Conservation (phyloP, 2,888 invertebrate genomes). For the Xestobium rufovillosum region DNA sequence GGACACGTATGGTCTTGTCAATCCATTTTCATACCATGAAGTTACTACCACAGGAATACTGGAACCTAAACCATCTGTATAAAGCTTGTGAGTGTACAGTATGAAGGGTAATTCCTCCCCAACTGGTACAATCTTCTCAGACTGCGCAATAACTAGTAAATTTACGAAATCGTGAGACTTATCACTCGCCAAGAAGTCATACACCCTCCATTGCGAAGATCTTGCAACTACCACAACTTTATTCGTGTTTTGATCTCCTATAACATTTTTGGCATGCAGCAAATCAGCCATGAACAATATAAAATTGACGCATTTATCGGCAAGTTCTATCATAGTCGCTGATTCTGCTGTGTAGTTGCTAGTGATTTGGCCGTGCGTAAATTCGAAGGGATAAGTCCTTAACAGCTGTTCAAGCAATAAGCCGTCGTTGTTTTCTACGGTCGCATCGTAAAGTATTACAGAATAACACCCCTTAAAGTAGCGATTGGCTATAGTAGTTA, state of each 20-base stretch:
- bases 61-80: slow-evolving; percentile 64
- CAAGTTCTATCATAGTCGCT: slow-evolving; percentile 41
- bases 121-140: slow-evolving; percentile 44
- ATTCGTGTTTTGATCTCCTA: slow-evolving; percentile 55
- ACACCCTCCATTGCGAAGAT: slow-evolving; percentile 68
- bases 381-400: slow-evolving; percentile 49
- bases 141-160: slow-evolving; percentile 61
- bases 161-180: slow-evolving; percentile 60
- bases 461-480: slow-evolving; percentile 60
- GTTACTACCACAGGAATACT: slow-evolving; percentile 60
- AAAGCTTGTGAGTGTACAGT: slow-evolving; percentile 66
- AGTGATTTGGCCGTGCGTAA: slow-evolving; percentile 56
- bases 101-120: slow-evolving; percentile 59
- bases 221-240: slow-evolving; percentile 61
- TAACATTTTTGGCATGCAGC: slow-evolving; percentile 48
- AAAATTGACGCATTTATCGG: slow-evolving; percentile 53
- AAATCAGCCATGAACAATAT: slow-evolving; percentile 62
- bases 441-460: slow-evolving; percentile 58
- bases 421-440: slow-evolving; percentile 49
- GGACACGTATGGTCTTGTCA: slow-evolving; percentile 54
- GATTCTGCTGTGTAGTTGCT: slow-evolving; percentile 45
- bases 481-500: slow-evolving; percentile 52
- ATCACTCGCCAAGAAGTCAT: slow-evolving; percentile 58
- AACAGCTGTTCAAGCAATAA: slow-evolving; percentile 53
- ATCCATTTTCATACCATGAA: slow-evolving; percentile 60